phyloP scores from a whole-genome alignment of 2,113 vertebrate genomes.

The Xiphias gladius region DNA sequence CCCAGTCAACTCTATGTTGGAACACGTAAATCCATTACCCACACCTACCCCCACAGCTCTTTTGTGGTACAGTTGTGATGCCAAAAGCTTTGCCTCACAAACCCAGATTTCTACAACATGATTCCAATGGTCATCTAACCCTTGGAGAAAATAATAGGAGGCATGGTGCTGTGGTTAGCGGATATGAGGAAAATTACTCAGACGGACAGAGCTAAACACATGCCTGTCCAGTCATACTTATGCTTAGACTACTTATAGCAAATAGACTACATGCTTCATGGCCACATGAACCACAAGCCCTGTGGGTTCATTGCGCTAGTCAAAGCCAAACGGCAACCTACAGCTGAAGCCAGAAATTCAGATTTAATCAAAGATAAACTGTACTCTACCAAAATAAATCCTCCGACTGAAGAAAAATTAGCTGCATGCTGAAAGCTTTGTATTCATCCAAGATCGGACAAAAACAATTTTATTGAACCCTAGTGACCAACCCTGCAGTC shows the following conservation, averaged over 20 bases:
- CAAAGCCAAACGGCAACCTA: not conserved
- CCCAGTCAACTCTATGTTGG: not conserved
- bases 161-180: constrained; percentile 52
- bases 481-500: constrained; percentile 24
- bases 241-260: constrained; percentile 48
- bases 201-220: constrained; percentile 45
- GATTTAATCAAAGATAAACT: constrained; percentile 60
- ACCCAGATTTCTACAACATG: constrained; percentile 43
- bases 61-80: constrained; percentile 29
- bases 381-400: constrained; percentile 54
- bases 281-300: constrained; percentile 42
- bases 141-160: constrained; percentile 61
- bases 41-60: constrained; percentile 3
- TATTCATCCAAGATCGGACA: constrained; percentile 22
- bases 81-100: constrained; percentile 43
- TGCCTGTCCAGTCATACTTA: constrained; percentile 27
- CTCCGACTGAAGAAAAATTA: constrained; percentile 14
- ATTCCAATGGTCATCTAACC: constrained; percentile 57
- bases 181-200: constrained; percentile 51
- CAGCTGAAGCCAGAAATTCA: constrained; percentile 35
- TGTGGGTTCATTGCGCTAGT: constrained; percentile 21
- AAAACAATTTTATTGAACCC: constrained; percentile 47
- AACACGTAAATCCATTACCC: constrained; percentile 18
- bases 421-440: constrained; percentile 14
- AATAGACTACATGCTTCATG: constrained; percentile 22